These are phyloP conservation scores for Dendrophyllia cribrosa DNA, from an alignment of 64 coral and sea anemone species.

Conservation along the genomic window DNA sequence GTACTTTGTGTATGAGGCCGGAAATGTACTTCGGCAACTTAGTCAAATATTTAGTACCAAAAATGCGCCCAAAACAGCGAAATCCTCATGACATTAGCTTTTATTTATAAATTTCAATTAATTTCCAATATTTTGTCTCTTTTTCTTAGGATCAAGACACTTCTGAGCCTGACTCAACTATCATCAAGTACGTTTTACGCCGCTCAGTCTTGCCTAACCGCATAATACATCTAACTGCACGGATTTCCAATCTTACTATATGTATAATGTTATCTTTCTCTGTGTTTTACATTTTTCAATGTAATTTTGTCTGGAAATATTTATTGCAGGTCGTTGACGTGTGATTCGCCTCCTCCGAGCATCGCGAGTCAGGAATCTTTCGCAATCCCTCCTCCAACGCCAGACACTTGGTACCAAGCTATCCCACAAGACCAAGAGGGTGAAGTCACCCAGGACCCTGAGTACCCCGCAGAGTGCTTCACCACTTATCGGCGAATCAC, in stretches of 20 bases:
- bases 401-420: slow-evolving; percentile 32
- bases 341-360: slow-evolving; percentile 35
- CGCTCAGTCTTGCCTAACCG: too few species aligned
- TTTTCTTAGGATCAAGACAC: slow-evolving; percentile 68
- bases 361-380: slow-evolving; percentile 20
- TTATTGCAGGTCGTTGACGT: background rate
- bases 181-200: slow-evolving; percentile 52
- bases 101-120: background rate
- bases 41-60: too few species aligned
- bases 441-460: background rate
- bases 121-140: background rate
- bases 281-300: background rate
- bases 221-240: too few species aligned
- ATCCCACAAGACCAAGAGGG: slow-evolving; percentile 16
- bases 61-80: too few species aligned
- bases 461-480: slow-evolving; percentile 44
- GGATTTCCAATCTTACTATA: background rate
- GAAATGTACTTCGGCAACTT: too few species aligned
- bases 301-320: background rate
- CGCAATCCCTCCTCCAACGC: background rate
- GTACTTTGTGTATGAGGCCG: too few species aligned
- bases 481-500: slow-evolving; percentile 68
- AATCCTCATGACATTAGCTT: too few species aligned
- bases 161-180: slow-evolving; percentile 80
- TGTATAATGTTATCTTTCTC: background rate